phyloP scores from a whole-genome alignment of 1,140 invertebrate species.

The Thereuonema tuberculata region DNA sequence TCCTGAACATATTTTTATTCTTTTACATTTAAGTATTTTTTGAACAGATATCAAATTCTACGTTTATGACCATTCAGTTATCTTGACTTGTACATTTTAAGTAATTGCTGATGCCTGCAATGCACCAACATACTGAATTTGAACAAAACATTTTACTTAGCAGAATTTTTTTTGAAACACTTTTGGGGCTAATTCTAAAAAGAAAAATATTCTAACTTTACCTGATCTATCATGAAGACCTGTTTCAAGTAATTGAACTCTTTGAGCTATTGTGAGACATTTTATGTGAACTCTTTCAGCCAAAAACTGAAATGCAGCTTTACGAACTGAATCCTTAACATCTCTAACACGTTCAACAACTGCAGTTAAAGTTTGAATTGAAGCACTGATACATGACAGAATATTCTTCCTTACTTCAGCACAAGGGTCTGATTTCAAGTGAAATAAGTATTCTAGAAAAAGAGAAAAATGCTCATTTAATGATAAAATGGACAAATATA shows the following conservation, averaged over 20 bases:
- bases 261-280: conserved; percentile 50
- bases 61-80: too few relatives aligned
- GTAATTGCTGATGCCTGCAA: neutral
- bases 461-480: neutral
- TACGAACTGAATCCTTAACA: conserved; percentile 55
- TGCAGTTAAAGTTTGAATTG: conserved; percentile 43
- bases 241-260: conserved; percentile 45
- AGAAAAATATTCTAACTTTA: too few relatives aligned
- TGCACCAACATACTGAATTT: neutral
- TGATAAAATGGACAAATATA: neutral
- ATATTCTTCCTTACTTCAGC: conserved; percentile 51
- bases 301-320: conserved; percentile 38
- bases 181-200: too few relatives aligned
- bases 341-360: conserved; percentile 56
- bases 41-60: too few relatives aligned
- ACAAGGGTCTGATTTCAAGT: conserved; percentile 58
- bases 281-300: conserved; percentile 47
- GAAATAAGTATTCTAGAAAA: conserved; percentile 51
- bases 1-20: too few relatives aligned
- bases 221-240: conserved; percentile 50
- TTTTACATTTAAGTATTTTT: too few relatives aligned
- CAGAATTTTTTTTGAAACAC: conserved; percentile 2
- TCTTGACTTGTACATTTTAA: too few relatives aligned
- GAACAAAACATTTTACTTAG: neutral
- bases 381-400: conserved; percentile 48